Base-by-base conservation (phyloP, 2,113 vertebrate species). In the Pachypanchax playfairii region DNA sequence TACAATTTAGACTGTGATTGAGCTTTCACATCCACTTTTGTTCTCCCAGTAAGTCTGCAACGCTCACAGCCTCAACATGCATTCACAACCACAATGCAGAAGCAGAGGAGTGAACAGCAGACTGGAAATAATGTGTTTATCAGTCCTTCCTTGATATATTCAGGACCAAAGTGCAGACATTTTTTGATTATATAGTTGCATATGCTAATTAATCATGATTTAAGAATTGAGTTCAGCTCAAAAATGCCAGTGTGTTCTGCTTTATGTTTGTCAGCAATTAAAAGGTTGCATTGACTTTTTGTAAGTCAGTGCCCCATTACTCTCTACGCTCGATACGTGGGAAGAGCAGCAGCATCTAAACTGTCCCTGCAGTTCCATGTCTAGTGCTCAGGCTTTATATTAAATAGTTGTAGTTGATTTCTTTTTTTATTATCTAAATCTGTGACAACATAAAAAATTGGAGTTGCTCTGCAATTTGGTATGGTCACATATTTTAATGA, bases 21-120 rank as follows among this genome's bases (percentile, higher is more conserved):
- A 88, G 88, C 87, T 89, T 88, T 90, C 85, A 85, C 85, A 87
- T 91, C 86, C 79, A 83, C 81, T 90, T 88, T 85, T 65, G 38
- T 67, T 89, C 81, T 81, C 79, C 72, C 73, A 41, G 65, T 61
- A 75, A 75, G 85, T 65, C 76, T 73, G 72, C 79, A 72, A 60
- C 49, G 63, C 76, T 73, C 72, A 55, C 70, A 75, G 73, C 67
- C 69, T 82, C 41, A 31, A 53, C 21, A 14, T 51, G 74, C 73
- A 60, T 83, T 82, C 73, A 70, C 55, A 67, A 65, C 44, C 62
- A 55, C 69, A 39, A 47, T 47, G 29, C 66, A 12, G 42, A 29
- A 28, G 56, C 42, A 43, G 41, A 65, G 55, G 60, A 58, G 25
- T 49, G 44, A 76, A 33, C 55, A 60, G 47, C 55, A 53, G 51